phyloP scores from a whole-genome alignment of 2,888 invertebrate genomes.

The Nasonia oneida region DNA sequence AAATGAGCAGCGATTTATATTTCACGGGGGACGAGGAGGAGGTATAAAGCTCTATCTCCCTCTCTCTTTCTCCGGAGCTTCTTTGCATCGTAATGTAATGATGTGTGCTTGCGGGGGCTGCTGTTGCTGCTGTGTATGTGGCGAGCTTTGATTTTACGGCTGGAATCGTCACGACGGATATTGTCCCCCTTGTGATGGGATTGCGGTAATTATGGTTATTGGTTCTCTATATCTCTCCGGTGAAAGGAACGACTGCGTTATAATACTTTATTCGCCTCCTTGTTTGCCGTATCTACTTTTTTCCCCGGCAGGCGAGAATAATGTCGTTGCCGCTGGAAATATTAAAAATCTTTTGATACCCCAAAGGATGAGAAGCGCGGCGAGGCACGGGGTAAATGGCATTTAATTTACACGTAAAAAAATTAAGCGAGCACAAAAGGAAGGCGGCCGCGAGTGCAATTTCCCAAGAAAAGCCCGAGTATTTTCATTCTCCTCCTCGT shows the following conservation, averaged over 20 bases:
- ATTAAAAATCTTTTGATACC: not conserved
- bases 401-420: slow-evolving; percentile 8
- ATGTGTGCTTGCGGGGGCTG: not conserved
- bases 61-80: not conserved
- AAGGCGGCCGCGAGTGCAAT: not conserved
- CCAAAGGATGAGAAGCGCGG: not conserved
- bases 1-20: slow-evolving; percentile 46
- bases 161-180: not conserved
- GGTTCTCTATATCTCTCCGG: not conserved
- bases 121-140: not conserved
- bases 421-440: not conserved
- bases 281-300: not conserved
- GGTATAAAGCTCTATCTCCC: not conserved
- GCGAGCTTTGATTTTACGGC: slow-evolving; percentile 6
- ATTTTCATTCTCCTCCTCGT: slow-evolving; percentile 7
- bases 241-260: not conserved
- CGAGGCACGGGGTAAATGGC: not conserved
- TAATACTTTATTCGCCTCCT: not conserved
- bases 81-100: slow-evolving; percentile 19
- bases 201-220: slow-evolving; percentile 8
- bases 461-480: not conserved
- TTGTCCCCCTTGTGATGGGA: not conserved
- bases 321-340: not conserved
- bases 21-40: slow-evolving; percentile 6
- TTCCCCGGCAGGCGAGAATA: not conserved